phyloP scores from a whole-genome alignment of 2,797 vertebrate genomes.

The Botia almorhae region DNA sequence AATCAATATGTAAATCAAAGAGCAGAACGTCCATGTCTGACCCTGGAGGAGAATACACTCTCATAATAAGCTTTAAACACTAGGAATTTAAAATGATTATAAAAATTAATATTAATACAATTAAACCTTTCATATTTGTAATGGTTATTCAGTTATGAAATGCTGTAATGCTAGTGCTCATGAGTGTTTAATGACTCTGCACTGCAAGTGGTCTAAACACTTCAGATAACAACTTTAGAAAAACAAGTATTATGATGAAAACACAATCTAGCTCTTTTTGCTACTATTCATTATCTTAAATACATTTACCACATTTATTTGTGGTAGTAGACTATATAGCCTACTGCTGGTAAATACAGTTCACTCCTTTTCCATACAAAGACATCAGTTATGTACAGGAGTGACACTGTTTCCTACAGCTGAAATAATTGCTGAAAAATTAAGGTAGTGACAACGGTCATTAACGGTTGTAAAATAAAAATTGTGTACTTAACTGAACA shows the following conservation, averaged over 20 bases:
- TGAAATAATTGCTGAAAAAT: no score
- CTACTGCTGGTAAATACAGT: no score
- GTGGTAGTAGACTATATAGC: no score
- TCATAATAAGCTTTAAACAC: background rate
- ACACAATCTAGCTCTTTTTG: background rate
- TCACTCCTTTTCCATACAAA: no score
- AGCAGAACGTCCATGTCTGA: background rate
- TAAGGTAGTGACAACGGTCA: no score
- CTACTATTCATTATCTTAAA: background rate
- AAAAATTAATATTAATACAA: no score
- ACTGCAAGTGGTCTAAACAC: background rate
- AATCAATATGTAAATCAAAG: slow-evolving; percentile 13
- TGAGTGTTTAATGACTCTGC: background rate
- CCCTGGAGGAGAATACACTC: background rate
- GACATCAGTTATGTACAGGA: no score
- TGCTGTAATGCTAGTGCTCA: background rate
- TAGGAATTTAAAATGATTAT: no score
- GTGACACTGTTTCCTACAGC: no score
- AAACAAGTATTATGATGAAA: background rate
- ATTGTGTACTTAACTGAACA: no score
- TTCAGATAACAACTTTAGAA: background rate
- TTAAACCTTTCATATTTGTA: no score
- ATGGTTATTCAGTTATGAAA: background rate
- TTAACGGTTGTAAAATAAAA: no score
- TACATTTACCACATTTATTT: background rate